Evolutionary conservation across 1,140 invertebrate species (phyloP), one percentile per base, ranked within the genome.

Genomic region (Ruditapes philippinarum): DNA sequence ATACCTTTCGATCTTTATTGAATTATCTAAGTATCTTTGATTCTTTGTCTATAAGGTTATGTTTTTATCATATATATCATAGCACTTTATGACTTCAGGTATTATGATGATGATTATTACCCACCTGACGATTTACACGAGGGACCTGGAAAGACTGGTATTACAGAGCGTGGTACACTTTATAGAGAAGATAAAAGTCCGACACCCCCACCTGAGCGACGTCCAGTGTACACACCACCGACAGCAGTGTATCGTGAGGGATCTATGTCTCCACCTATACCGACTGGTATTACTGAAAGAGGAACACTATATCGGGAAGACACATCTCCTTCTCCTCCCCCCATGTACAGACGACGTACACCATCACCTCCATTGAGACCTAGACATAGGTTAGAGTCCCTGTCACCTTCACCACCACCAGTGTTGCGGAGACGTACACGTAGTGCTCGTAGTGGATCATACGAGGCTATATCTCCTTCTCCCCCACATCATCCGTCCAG

Each of bases 131-230:
- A 86, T 54, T 25, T 86, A 25, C 84, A 78, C 65, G 85, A 88
- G 28, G 85, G 85, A 25, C 85, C 85, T 51, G 85, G 85, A n/a
- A 88, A 88, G 60, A 88, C 85, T 3, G 85, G 85, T 54, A 65
- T 88, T 0, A 88, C 85, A 49, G 76, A 88, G 54, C 31, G 85
- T 38, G 85, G 85, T 22, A 88, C 85, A 25, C 60, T 88, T 1
- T 88, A 88, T 49, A 57, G 85, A 60, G 85, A 88, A 40, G 85
- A 88, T 70, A 80, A 73, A 31, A 78, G 45, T 19, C 85, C 85
- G 3, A 45, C 57, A 17, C 85, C 85, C 40, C 84, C 84, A 22
- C 74, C 54, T 28, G 74, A 79, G 40, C 25, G 73, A 31, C 33
- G 70, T 14, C 85, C 73, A n/a, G 38, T 36, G 19, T 78, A 79